Conservation (phyloP, 2,113 vertebrate species). For the Alectura lathami region DNA sequence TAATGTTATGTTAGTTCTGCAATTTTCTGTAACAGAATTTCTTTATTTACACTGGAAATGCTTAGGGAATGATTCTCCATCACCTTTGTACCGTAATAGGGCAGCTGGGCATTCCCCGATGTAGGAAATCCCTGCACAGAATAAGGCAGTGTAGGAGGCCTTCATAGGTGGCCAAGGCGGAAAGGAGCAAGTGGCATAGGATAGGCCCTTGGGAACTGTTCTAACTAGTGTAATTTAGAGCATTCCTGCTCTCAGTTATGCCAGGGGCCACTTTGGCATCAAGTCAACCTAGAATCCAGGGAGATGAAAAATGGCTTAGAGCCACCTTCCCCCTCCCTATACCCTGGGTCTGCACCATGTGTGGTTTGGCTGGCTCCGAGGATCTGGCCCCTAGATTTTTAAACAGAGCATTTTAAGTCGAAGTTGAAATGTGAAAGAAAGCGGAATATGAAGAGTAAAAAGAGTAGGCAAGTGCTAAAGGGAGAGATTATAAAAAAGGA, state of each 20-base stretch:
- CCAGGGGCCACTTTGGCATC: conserved; percentile 68
- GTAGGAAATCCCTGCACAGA: conserved; percentile 62
- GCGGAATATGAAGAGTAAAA: conserved; percentile 9
- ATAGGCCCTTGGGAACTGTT: conserved; percentile 67
- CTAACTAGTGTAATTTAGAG: conserved; percentile 70
- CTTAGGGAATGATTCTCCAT: conserved; percentile 52
- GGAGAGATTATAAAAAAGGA: neutral
- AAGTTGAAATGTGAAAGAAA: conserved; percentile 51
- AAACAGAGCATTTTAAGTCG: conserved; percentile 36
- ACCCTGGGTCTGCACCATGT: conserved; percentile 49
- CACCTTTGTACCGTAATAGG: conserved; percentile 51
- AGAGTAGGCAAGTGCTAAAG: conserved; percentile 15
- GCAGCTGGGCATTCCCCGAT: conserved; percentile 58
- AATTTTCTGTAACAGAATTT: conserved; percentile 47
- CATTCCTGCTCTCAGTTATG: conserved; percentile 65
- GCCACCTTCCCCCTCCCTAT: conserved; percentile 49
- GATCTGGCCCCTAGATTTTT: conserved; percentile 49
- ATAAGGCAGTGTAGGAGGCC: conserved; percentile 61
- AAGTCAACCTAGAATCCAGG: conserved; percentile 65
- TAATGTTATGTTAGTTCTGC: conserved; percentile 46
- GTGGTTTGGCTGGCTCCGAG: conserved; percentile 60
- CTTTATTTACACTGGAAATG: conserved; percentile 62
- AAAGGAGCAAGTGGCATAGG: conserved; percentile 69
- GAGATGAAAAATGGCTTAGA: conserved; percentile 65
- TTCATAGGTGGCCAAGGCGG: conserved; percentile 64